Conservation (phyloP, 2,888 invertebrate species). For the Tetranychus piercei region DNA sequence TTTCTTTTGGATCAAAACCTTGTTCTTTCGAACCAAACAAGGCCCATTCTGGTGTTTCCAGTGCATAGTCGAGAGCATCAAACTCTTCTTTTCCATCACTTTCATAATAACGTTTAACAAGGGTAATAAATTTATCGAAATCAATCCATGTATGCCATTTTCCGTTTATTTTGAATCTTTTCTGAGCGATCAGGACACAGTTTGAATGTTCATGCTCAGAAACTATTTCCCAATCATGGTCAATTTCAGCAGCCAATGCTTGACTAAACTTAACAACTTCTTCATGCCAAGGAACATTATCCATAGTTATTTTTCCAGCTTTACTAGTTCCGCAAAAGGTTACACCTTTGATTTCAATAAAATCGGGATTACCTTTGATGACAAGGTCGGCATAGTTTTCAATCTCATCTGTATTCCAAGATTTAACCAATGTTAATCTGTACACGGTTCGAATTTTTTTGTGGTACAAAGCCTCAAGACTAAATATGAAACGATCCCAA, state of each 20-base stretch:
- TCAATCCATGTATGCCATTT: constrained; percentile 44
- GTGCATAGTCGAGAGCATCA: constrained; percentile 39
- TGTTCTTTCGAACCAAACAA: constrained; percentile 38
- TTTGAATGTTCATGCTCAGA: constrained; percentile 44
- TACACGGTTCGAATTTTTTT: constrained; percentile 43
- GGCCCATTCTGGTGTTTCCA: constrained; percentile 40
- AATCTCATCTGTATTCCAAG: constrained; percentile 41
- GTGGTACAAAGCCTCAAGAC: constrained; percentile 37
- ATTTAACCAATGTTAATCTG: constrained; percentile 41
- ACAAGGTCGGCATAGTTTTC: constrained; percentile 40
- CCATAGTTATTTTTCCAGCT: constrained; percentile 39
- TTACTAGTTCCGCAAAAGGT: constrained; percentile 42
- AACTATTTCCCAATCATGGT: constrained; percentile 38
- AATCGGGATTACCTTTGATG: constrained; percentile 39
- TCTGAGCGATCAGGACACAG: constrained; percentile 40
- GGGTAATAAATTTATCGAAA: constrained; percentile 38
- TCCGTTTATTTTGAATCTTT: constrained; percentile 37
- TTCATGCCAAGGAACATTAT: constrained; percentile 43
- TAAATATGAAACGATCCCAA: constrained; percentile 40
- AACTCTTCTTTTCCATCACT: constrained; percentile 33
- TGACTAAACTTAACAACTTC: constrained; percentile 39
- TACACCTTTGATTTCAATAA: constrained; percentile 44
- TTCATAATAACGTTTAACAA: constrained; percentile 33
- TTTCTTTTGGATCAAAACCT: constrained; percentile 42
- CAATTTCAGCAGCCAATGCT: constrained; percentile 32